Evolutionary conservation across 2,888 invertebrate species (phyloP).

Genomic region (Cinara cedri): DNA sequence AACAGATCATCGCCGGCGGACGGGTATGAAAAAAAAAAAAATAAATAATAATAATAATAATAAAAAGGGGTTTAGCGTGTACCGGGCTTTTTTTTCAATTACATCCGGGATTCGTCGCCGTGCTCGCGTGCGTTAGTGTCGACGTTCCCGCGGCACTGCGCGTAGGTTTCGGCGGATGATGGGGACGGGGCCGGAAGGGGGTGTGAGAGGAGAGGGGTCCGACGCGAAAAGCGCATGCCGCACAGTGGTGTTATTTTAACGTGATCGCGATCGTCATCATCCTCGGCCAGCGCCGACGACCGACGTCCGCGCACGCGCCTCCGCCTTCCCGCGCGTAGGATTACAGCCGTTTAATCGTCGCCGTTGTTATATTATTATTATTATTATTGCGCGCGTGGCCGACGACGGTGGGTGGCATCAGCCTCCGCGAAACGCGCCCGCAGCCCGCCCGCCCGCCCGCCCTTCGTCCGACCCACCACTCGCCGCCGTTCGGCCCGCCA

Average conservation of each 20-base stretch:
- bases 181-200: no score
- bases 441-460: not conserved
- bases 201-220: no score
- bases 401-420: no score
- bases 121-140: not conserved
- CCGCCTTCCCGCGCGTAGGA: slow-evolving; percentile 21
- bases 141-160: no score
- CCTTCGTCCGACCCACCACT: not conserved
- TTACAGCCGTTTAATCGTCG: slow-evolving; percentile 43
- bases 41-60: not conserved
- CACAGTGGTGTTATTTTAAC: slow-evolving; percentile 51
- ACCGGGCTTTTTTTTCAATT: slow-evolving; percentile 41
- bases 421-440: not conserved
- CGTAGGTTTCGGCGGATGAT: no score
- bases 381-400: slow-evolving; percentile 40
- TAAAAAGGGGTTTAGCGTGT: not conserved
- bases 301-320: slow-evolving; percentile 47
- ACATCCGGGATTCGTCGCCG: slow-evolving; percentile 32
- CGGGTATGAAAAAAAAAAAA: slow-evolving; percentile 28
- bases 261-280: slow-evolving; percentile 31
- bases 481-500: no score
- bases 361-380: no score
- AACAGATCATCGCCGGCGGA: slow-evolving; percentile 23
- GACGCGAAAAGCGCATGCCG: not conserved
- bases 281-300: slow-evolving; percentile 16